phyloP scores from a whole-genome alignment of 2,888 invertebrate species.

The Gastracanthus pulcherrimus region DNA sequence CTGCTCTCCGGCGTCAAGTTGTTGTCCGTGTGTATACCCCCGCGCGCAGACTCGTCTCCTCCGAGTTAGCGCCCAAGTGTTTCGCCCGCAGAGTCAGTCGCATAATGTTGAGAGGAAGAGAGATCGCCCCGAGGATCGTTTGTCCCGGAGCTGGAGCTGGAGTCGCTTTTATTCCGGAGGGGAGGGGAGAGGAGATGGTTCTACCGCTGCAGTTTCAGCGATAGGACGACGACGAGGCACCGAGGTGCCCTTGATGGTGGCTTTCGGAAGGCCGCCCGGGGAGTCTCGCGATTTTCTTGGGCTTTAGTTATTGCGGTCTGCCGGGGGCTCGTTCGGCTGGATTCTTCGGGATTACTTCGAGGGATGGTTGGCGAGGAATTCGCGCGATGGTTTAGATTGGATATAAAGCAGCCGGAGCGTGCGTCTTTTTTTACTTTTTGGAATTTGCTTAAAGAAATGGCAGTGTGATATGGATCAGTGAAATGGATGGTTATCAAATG shows the following conservation, averaged over 20 bases:
- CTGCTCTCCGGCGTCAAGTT: conserved; percentile 6
- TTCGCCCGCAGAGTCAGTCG: not conserved
- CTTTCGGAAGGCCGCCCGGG: not conserved
- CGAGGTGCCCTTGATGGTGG: not conserved
- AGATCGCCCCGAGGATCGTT: conserved; percentile 9
- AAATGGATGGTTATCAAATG: too few species aligned
- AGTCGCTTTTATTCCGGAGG: not conserved
- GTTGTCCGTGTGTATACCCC: conserved; percentile 6
- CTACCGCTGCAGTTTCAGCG: not conserved
- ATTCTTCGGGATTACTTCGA: too few species aligned
- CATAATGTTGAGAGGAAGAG: conserved; percentile 11
- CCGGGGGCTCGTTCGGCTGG: too few species aligned
- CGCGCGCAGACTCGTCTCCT: too few species aligned
- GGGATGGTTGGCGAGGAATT: too few species aligned
- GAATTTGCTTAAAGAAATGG: too few species aligned
- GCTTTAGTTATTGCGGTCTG: too few species aligned
- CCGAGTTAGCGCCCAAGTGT: conserved; percentile 11
- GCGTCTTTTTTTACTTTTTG: too few species aligned
- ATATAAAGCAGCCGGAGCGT: too few species aligned
- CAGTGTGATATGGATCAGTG: too few species aligned
- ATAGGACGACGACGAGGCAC: too few species aligned
- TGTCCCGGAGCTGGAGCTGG: not conserved
- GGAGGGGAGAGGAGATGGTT: not conserved
- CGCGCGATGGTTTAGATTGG: too few species aligned
- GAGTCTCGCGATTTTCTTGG: not conserved